These are phyloP conservation scores for Geotrypetes seraphini DNA, from an alignment of 2,797 vertebrate species.

Conservation along the genomic window DNA sequence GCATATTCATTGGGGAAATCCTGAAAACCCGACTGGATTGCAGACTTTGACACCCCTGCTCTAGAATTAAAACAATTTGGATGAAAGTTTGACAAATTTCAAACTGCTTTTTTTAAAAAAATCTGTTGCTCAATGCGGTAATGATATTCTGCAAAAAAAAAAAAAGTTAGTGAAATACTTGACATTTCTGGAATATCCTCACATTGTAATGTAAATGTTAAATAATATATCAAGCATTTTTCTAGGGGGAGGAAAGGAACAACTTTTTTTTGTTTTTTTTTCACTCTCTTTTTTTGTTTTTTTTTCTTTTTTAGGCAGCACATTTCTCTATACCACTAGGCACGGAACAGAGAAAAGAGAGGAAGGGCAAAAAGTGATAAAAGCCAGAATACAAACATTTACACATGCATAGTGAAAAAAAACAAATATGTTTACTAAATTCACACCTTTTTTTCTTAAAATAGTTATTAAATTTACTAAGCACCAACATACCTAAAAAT, in stretches of 20 bases:
- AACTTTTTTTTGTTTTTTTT: no score
- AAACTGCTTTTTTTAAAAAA: conserved; percentile 53
- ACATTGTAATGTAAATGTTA: conserved; percentile 90
- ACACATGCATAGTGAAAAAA: conserved; percentile 77
- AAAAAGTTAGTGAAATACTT: conserved; percentile 81
- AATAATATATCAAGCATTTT: conserved; percentile 81
- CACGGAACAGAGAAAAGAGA: neutral
- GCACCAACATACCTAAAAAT: conserved; percentile 68
- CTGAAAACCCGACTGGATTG: no score
- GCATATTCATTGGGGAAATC: no score
- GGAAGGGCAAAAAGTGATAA: conserved; percentile 33
- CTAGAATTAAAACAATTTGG: conserved; percentile 48
- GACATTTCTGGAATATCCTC: conserved; percentile 81
- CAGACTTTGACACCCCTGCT: no score
- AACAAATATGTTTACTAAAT: conserved; percentile 54
- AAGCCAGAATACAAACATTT: conserved; percentile 73
- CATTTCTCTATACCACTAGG: no score
- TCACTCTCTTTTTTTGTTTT: no score
- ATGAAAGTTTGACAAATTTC: conserved; percentile 54
- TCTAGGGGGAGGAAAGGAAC: conserved; percentile 18
- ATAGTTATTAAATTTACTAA: conserved; percentile 78
- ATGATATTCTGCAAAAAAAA: conserved; percentile 74
- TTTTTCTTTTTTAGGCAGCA: no score
- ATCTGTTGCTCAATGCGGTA: no score
- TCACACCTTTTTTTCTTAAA: conserved; percentile 63